Evolutionary conservation across 2,113 vertebrate species (phyloP).

Genomic region (Pogona vitticeps): DNA sequence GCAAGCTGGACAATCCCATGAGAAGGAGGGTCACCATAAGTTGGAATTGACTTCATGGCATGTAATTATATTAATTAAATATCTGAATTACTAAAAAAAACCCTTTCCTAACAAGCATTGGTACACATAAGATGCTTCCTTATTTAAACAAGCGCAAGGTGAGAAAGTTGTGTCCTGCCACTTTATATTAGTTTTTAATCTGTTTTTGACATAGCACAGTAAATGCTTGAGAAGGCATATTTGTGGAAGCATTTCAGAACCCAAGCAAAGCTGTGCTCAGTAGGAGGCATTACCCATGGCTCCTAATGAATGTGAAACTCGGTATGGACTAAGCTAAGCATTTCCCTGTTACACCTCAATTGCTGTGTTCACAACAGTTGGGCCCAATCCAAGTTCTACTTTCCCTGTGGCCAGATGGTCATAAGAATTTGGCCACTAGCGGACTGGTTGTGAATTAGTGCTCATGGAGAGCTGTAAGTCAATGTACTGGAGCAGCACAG

Average conservation of each 20-base stretch:
- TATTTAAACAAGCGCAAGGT: too few species aligned
- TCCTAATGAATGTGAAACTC: background rate
- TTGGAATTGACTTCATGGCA: too few species aligned
- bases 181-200: background rate
- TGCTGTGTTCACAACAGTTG: background rate
- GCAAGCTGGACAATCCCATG: too few species aligned
- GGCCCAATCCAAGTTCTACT: background rate
- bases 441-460: background rate
- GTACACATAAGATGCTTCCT: background rate
- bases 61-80: too few species aligned
- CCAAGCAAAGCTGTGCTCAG: background rate
- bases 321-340: background rate
- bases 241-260: background rate
- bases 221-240: background rate
- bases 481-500: background rate
- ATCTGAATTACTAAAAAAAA: too few species aligned
- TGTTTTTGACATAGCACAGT: background rate
- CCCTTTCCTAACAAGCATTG: background rate
- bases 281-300: background rate
- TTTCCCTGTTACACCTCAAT: too few species aligned
- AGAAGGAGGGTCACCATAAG: too few species aligned
- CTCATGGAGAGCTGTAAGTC: background rate
- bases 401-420: background rate
- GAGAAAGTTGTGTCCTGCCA: too few species aligned
- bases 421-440: background rate